Conservation (phyloP, 2,113 vertebrate genomes). For the Prunella fulvescens region DNA sequence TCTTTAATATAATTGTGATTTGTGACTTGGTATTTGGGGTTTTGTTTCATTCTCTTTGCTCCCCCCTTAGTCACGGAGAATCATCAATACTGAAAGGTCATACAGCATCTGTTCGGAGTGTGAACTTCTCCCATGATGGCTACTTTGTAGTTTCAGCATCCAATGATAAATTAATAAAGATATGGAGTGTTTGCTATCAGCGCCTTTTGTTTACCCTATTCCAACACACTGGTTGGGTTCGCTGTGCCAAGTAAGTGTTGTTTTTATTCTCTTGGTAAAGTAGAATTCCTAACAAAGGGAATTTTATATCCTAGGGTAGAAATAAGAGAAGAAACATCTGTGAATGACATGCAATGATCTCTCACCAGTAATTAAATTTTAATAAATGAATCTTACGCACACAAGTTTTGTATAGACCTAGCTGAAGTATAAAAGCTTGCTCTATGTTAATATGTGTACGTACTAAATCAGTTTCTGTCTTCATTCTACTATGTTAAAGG, state of each 20-base stretch:
- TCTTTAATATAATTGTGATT: not conserved
- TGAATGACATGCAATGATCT: not conserved
- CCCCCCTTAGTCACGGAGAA: constrained; percentile 77
- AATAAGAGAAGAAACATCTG: not conserved
- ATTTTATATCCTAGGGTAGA: not conserved
- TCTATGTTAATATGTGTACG: not conserved
- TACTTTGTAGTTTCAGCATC: constrained; percentile 86
- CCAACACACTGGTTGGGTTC: constrained; percentile 90
- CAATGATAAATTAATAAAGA: constrained; percentile 91
- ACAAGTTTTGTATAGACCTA: not conserved
- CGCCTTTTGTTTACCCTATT: constrained; percentile 84
- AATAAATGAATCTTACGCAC: not conserved
- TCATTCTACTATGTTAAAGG: not conserved
- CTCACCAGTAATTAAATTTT: not conserved
- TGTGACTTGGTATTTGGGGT: not conserved
- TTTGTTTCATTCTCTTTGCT: not conserved
- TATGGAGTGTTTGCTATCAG: constrained; percentile 84
- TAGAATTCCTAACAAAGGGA: not conserved
- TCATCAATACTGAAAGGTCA: constrained; percentile 87
- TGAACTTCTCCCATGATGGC: constrained; percentile 85
- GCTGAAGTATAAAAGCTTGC: not conserved
- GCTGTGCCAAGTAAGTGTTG: constrained; percentile 85
- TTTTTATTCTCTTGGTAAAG: not conserved
- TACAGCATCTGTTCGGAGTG: constrained; percentile 84
- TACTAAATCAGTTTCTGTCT: not conserved